A percentile compares a stretch with the other conserved stretches of the same genome.
phyloP scores from a whole-genome alignment of 2,797 vertebrate species.

The Merluccius polli region DNA sequence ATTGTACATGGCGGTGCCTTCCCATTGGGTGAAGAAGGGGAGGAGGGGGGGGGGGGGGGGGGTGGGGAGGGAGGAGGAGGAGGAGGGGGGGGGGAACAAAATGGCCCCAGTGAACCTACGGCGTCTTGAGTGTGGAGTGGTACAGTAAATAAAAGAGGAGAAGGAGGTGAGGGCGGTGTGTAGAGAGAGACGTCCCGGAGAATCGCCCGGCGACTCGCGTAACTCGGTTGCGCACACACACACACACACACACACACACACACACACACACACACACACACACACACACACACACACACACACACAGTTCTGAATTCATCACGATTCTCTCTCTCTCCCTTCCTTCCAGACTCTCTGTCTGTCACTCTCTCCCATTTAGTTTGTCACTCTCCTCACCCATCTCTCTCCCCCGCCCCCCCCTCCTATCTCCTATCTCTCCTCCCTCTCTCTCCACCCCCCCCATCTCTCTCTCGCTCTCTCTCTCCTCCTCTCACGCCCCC shows the following conservation, averaged over 20 bases:
- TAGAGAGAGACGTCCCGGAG: not conserved
- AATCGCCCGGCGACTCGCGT: too few species aligned
- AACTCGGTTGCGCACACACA: not conserved
- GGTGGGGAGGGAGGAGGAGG: too few species aligned
- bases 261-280: not conserved
- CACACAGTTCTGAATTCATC: not conserved
- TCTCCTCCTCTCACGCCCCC: too few species aligned
- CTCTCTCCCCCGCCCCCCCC: not conserved
- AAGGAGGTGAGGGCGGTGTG: not conserved
- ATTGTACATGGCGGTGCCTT: conserved; percentile 31
- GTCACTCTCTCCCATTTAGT: not conserved
- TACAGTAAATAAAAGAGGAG: not conserved
- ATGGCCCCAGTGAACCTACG: too few species aligned
- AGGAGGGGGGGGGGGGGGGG: not conserved
- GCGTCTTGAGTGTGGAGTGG: too few species aligned
- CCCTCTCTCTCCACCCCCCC: not conserved
- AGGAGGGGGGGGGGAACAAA: too few species aligned
- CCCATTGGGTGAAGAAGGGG: conserved; percentile 18
- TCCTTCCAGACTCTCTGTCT: not conserved
- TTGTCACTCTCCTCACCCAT: not conserved
- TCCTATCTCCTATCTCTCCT: not conserved
- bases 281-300: not conserved
- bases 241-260: not conserved
- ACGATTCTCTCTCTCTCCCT: not conserved
- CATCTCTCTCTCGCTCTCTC: not conserved